Base-by-base conservation (phyloP, 64 coral and sea anemone genomes). In the Anthopleura sola region DNA sequence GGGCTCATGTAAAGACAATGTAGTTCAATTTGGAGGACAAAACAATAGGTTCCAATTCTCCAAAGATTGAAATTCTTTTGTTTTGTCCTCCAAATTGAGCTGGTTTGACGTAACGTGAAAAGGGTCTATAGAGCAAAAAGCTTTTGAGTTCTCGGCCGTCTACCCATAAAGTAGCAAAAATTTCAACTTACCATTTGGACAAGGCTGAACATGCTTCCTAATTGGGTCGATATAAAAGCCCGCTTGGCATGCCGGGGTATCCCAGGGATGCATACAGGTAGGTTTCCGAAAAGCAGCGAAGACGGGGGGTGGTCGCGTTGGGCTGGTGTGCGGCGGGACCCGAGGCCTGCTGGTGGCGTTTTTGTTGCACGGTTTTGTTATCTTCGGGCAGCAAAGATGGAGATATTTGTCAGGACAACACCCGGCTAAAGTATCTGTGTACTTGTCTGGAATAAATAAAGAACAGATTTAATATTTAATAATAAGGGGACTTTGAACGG, bases 181-280 rank as follows among this genome's bases (percentile, higher is more conserved):
- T 53, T 53, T 13, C 13, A 15, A 32, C 29, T 87, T 86, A 93
- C 92, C 92, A 60, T 84, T 55, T 32, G 92, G 92, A 21, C 92
- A 93, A 6, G 92, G 92, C 23, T 86, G 50, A 13, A 77, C 48
- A 40, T 90, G 68, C 12, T 20, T 50, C 16, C 26, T 71, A 26
- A 38, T 55, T 37, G 17, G 2, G 54, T 93, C 68, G 17, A 46
- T 71, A 74, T 76, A 93, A 58, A 93, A 93, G 28, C 92, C 92
- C 6, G 88, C 87, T 44, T 86, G 87, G 31, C 92, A 93, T 34
- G 92, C 92, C 17, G 92, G 81, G 12, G 92, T 89, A 74, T 82
- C 86, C 83, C 88, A 86, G 14, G 92, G 92, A 24, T 93, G 83
- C 60, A 93, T 88, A 90, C 92, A 93, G 56, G 85, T 68, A 23